These are phyloP conservation scores for Marmota monax DNA, from an alignment of 2,113 vertebrate genomes.

Conservation along the genomic window DNA sequence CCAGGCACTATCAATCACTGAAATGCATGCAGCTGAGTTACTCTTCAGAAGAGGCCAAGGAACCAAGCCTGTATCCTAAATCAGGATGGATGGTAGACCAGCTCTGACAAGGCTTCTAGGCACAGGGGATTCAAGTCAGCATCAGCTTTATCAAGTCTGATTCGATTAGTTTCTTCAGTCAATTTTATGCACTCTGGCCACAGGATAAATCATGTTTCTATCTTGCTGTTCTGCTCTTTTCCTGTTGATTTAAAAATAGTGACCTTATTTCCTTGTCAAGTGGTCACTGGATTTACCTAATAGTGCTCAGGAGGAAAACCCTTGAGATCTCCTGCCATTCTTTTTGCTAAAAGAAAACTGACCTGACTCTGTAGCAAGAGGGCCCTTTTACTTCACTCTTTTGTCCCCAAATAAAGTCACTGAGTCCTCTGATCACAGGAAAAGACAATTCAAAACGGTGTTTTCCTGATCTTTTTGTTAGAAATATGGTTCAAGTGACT, in stretches of 20 bases:
- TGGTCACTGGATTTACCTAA: constrained; percentile 69
- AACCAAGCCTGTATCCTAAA: constrained; percentile 78
- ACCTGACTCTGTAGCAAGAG: background rate
- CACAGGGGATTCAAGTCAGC: constrained; percentile 79
- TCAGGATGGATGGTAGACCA: constrained; percentile 82
- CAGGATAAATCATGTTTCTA: constrained; percentile 84
- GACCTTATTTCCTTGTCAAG: constrained; percentile 78
- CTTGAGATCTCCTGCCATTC: background rate
- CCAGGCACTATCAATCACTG: constrained; percentile 62
- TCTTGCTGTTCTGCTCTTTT: constrained; percentile 82
- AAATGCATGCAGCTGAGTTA: constrained; percentile 59
- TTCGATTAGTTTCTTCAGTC: constrained; percentile 87
- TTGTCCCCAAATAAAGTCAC: background rate
- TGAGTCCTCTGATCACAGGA: background rate
- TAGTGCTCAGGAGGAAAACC: constrained; percentile 51
- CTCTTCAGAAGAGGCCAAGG: constrained; percentile 72
- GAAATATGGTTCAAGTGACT: background rate
- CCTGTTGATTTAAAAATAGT: constrained; percentile 81
- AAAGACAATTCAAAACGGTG: constrained; percentile 46
- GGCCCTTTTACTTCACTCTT: background rate
- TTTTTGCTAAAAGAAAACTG: background rate
- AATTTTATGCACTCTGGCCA: constrained; percentile 81
- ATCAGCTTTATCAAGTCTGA: constrained; percentile 87
- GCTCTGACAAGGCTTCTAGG: constrained; percentile 86
- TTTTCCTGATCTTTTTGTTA: background rate